phyloP scores from a whole-genome alignment of 2,797 vertebrate species.

The Acipenser transmontanus region DNA sequence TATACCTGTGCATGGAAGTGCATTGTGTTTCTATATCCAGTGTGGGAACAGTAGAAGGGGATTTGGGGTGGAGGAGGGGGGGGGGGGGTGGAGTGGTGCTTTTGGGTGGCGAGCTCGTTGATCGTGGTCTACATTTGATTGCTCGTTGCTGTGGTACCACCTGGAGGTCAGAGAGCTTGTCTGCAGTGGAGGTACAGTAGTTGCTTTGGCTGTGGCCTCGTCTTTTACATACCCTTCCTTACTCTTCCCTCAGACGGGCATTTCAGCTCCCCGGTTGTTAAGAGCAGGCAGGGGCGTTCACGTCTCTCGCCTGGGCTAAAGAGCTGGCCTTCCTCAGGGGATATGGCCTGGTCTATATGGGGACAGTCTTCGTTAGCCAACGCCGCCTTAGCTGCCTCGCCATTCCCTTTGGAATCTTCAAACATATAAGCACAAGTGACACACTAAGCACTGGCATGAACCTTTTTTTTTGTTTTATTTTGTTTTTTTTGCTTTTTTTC shows the following conservation, averaged over 20 bases:
- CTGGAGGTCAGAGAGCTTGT: background rate
- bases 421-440: constrained; percentile 83
- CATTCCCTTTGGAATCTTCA: constrained; percentile 98
- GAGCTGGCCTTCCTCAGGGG: constrained; percentile 90
- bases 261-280: constrained; percentile 92
- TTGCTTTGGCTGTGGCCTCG: constrained; percentile 25
- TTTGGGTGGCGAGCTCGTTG: background rate
- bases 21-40: background rate
- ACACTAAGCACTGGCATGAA: constrained; percentile 56
- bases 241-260: constrained; percentile 94
- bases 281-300: constrained; percentile 97
- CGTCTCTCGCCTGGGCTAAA: constrained; percentile 90
- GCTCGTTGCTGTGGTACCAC: background rate
- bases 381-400: constrained; percentile 93
- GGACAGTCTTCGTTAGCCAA: constrained; percentile 98
- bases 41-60: background rate
- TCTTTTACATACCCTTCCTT: constrained; percentile 98
- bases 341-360: constrained; percentile 98
- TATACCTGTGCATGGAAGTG: background rate
- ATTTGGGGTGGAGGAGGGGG: background rate
- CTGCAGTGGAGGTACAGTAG: background rate
- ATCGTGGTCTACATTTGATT: background rate
- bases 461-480: constrained; percentile 42
- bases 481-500: background rate
- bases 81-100: background rate